phyloP scores from a whole-genome alignment of 2,113 vertebrate genomes.

The Apus apus region DNA sequence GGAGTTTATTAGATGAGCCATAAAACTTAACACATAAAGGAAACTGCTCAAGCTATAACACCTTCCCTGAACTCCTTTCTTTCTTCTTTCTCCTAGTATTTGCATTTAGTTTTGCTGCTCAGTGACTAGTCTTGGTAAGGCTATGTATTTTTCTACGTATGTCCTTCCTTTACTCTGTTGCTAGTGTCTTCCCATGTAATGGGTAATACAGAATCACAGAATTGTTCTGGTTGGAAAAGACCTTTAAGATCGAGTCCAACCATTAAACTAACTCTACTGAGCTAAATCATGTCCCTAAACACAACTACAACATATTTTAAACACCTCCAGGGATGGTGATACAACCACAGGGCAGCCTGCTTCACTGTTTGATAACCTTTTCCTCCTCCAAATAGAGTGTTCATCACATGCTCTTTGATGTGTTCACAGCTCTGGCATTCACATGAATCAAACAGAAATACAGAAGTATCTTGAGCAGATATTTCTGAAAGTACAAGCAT shows the following conservation, averaged over 20 bases:
- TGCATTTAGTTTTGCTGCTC: background rate
- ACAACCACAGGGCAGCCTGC: too few relatives aligned
- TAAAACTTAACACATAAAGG: background rate
- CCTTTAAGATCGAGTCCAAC: too few relatives aligned
- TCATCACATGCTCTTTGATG: background rate
- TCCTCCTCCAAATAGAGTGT: background rate
- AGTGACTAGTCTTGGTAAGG: background rate
- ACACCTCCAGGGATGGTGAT: too few relatives aligned
- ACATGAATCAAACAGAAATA: background rate
- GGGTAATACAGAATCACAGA: too few relatives aligned
- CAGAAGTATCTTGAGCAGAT: background rate
- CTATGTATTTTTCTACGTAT: background rate
- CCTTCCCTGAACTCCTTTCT: background rate
- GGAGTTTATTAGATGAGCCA: background rate
- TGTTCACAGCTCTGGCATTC: background rate
- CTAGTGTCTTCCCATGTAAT: fast-evolving
- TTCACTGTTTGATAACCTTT: too few relatives aligned
- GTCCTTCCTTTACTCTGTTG: background rate
- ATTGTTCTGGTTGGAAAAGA: too few relatives aligned
- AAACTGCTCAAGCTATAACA: background rate
- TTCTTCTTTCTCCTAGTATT: background rate
- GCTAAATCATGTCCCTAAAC: too few relatives aligned
- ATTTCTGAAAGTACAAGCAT: background rate
- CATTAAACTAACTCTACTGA: too few relatives aligned
- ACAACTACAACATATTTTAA: too few relatives aligned